A percentile compares a stretch with the other conserved stretches of the same genome.
Conservation (phyloP, 2,113 vertebrate species). For the Pimephales promelas region DNA sequence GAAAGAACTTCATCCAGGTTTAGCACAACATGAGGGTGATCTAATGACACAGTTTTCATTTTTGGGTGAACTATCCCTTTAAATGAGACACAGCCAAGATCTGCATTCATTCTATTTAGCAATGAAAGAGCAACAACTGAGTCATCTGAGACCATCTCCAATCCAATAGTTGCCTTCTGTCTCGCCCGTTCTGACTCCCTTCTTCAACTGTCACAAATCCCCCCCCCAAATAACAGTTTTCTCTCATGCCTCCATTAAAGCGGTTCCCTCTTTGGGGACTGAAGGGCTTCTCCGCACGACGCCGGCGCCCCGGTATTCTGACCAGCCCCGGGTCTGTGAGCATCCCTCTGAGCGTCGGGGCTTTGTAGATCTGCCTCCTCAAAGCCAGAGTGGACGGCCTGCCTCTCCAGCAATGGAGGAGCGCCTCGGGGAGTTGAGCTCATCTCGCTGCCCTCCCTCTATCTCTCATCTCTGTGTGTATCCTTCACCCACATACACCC, state of each 20-base stretch:
- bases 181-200: neutral
- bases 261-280: constrained; percentile 38
- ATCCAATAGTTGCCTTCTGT: neutral
- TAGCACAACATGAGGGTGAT: too few species aligned
- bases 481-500: constrained; percentile 51
- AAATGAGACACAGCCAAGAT: neutral
- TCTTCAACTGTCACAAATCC: neutral
- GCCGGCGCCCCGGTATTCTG: constrained; percentile 39
- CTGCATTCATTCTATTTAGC: neutral
- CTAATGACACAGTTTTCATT: too few species aligned
- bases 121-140: neutral
- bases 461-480: constrained; percentile 50
- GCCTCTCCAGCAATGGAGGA: constrained; percentile 54
- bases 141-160: neutral
- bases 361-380: constrained; percentile 60
- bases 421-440: constrained; percentile 53
- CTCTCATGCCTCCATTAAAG: constrained; percentile 49
- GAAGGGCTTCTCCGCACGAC: constrained; percentile 11
- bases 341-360: constrained; percentile 37
- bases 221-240: too few species aligned
- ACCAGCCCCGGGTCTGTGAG: constrained; percentile 46
- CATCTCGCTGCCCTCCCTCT: constrained; percentile 51
- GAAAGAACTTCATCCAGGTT: too few species aligned
- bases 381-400: constrained; percentile 54
- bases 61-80: neutral